phyloP scores from a whole-genome alignment of 2,888 invertebrate genomes.

The Brachyptera putata region DNA sequence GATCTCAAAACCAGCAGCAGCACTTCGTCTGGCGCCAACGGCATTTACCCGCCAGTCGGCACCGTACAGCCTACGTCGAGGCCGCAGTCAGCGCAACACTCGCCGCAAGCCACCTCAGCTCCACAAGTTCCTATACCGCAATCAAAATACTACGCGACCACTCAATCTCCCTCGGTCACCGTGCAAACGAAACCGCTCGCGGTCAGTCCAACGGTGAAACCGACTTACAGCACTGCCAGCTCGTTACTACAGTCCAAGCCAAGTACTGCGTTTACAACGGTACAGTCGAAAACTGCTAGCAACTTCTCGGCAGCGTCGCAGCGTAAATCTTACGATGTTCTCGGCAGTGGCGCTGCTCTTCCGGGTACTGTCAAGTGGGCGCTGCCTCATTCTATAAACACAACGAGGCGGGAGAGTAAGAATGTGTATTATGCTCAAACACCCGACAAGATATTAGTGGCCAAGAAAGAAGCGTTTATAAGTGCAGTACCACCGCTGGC shows the following conservation, averaged over 20 bases:
- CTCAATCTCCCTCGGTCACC: constrained; percentile 19
- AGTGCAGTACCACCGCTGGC: constrained; percentile 14
- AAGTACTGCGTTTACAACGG: no score
- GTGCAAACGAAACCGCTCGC: no score
- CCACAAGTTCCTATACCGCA: constrained; percentile 25
- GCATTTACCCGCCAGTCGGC: constrained; percentile 48
- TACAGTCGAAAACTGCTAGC: background rate
- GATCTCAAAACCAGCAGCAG: constrained; percentile 11
- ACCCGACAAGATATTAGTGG: constrained; percentile 5
- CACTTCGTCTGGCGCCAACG: constrained; percentile 7
- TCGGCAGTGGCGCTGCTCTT: background rate
- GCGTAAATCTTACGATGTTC: background rate
- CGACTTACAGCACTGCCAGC: no score
- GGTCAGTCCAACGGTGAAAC: no score
- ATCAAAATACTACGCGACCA: constrained; percentile 32
- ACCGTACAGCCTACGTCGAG: constrained; percentile 54
- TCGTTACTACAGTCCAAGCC: no score
- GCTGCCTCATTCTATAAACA: background rate
- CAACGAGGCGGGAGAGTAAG: background rate
- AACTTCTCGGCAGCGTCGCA: no score
- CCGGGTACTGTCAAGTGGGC: constrained; percentile 1
- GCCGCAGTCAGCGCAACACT: background rate
- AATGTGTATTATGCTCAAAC: background rate
- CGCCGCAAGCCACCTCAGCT: constrained; percentile 18
- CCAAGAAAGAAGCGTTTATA: constrained; percentile 13